These are phyloP conservation scores for Psococerastis gibbosa DNA, from an alignment of 2,888 invertebrate species.

Conservation along the genomic window DNA sequence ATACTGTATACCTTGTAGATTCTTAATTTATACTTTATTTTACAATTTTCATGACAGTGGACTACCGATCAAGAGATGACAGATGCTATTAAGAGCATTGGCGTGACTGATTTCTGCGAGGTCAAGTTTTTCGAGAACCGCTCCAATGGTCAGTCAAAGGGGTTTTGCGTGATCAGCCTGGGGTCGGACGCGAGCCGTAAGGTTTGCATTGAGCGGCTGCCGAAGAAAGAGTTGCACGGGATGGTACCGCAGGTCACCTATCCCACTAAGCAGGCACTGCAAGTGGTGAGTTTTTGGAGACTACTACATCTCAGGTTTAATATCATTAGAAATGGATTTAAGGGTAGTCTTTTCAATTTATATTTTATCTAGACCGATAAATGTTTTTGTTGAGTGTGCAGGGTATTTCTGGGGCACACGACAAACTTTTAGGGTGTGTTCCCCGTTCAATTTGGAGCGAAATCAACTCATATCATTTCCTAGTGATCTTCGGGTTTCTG, in stretches of 20 bases:
- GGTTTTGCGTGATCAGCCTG: conserved; percentile 89
- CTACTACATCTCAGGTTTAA: too few relatives aligned
- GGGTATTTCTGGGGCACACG: too few relatives aligned
- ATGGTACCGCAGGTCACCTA: conserved; percentile 87
- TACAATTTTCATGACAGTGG: conserved; percentile 55
- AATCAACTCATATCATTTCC: too few relatives aligned
- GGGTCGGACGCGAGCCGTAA: conserved; percentile 84
- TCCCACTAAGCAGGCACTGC: conserved; percentile 77
- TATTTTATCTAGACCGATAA: too few relatives aligned
- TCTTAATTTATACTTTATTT: conserved; percentile 1
- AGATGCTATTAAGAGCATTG: conserved; percentile 71
- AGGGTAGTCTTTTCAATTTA: too few relatives aligned
- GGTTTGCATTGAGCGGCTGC: conserved; percentile 76
- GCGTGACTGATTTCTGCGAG: conserved; percentile 86
- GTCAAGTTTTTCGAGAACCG: conserved; percentile 99
- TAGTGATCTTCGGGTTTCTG: too few relatives aligned
- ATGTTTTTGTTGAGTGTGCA: too few relatives aligned
- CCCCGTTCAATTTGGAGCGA: too few relatives aligned
- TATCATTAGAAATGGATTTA: too few relatives aligned
- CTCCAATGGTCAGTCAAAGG: conserved; percentile 95
- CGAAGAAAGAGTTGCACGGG: conserved; percentile 91
- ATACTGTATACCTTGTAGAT: too few relatives aligned
- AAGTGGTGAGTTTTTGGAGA: conserved; percentile 32
- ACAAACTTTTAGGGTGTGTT: too few relatives aligned
- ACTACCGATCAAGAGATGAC: conserved; percentile 93